phyloP scores from a whole-genome alignment of 2,797 vertebrate species.

The Crocidura indochinensis region DNA sequence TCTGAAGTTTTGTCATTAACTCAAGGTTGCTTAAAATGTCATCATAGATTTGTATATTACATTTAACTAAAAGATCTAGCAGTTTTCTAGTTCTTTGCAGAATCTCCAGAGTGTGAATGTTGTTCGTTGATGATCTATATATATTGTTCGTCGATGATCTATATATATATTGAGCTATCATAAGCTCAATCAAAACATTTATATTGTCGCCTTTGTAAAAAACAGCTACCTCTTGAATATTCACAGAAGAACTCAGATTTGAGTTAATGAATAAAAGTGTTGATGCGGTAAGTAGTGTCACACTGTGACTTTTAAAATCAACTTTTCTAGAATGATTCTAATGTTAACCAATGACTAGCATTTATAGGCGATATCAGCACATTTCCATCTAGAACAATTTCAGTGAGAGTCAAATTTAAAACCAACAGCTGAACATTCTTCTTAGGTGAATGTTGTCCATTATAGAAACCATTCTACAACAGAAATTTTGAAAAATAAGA shows the following conservation, averaged over 20 bases:
- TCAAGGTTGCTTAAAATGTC: conserved; percentile 88
- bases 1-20: conserved; percentile 90
- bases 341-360: conserved; percentile 94
- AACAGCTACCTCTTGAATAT: conserved; percentile 87
- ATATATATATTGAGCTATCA: no score
- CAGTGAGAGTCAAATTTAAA: conserved; percentile 82
- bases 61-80: conserved; percentile 58
- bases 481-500: conserved; percentile 32
- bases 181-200: no score
- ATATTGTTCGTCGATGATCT: no score
- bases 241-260: conserved; percentile 69
- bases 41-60: conserved; percentile 87
- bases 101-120: conserved; percentile 89
- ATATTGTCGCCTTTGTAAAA: conserved; percentile 73
- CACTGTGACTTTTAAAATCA: conserved; percentile 90
- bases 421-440: conserved; percentile 84
- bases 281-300: conserved; percentile 90
- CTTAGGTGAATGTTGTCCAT: conserved; percentile 1
- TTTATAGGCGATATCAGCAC: conserved; percentile 94
- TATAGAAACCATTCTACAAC: conserved; percentile 63
- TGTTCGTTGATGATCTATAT: conserved; percentile 89
- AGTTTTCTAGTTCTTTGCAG: conserved; percentile 87
- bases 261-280: conserved; percentile 89
- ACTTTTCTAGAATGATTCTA: conserved; percentile 90
- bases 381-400: conserved; percentile 88